These are phyloP conservation scores for Anastatus disparis DNA, from an alignment of 1,140 invertebrate genomes.

Conservation along the genomic window DNA sequence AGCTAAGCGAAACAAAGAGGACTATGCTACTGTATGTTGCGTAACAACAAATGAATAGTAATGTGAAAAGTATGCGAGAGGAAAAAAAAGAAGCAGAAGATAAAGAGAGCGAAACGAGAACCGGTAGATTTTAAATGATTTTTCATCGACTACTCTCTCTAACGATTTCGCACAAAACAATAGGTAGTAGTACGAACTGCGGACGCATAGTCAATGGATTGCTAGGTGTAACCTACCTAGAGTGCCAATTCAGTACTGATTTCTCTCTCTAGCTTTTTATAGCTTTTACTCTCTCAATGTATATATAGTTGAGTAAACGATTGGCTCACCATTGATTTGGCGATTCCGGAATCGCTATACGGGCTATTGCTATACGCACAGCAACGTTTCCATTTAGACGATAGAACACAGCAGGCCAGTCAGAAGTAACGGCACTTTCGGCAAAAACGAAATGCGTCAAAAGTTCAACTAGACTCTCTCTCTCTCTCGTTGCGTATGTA, in stretches of 20 bases:
- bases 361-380: not conserved
- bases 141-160: not conserved
- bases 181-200: not conserved
- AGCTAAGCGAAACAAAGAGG: not conserved
- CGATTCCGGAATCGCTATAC: not conserved
- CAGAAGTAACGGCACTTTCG: no score
- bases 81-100: not conserved
- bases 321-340: slow-evolving; percentile 3
- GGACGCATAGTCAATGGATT: no score
- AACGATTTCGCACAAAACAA: not conserved
- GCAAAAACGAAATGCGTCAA: no score
- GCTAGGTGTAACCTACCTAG: not conserved
- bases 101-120: not conserved
- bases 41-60: not conserved
- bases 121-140: slow-evolving; percentile 9
- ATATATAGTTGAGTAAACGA: not conserved
- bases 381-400: no score
- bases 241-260: not conserved
- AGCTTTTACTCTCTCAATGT: no score
- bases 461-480: no score
- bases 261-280: not conserved
- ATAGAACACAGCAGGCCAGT: no score
- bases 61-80: not conserved
- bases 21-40: no score
- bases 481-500: not conserved